A percentile compares a stretch with the other conserved stretches of the same genome.
Evolutionary conservation across 2,888 invertebrate species (phyloP).

Genomic region (Campoletis raptor): DNA sequence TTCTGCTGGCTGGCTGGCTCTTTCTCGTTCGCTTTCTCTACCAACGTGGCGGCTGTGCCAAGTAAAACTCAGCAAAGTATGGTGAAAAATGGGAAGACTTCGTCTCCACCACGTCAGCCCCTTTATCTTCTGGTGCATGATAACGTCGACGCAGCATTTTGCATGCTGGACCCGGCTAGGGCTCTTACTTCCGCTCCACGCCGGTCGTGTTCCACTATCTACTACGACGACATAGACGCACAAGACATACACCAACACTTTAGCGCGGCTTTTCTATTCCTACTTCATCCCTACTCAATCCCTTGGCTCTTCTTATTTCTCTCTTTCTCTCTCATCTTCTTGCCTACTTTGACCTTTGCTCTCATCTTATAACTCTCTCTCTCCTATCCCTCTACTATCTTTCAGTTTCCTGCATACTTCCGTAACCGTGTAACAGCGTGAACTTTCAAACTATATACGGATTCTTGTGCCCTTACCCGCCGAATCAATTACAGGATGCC

Average conservation of each 20-base stretch:
- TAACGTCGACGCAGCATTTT: slow-evolving; percentile 84
- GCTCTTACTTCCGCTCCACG: slow-evolving; percentile 70
- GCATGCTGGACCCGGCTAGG: slow-evolving; percentile 79
- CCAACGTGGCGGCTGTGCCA: slow-evolving; percentile 75
- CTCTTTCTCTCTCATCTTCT: slow-evolving; percentile 37
- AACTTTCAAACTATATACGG: slow-evolving; percentile 60
- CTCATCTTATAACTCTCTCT: slow-evolving; percentile 50
- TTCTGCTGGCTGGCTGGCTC: slow-evolving; percentile 61
- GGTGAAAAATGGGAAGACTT: slow-evolving; percentile 81
- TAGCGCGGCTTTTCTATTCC: slow-evolving; percentile 30
- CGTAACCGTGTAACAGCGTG: slow-evolving; percentile 44
- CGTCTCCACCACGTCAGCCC: slow-evolving; percentile 82
- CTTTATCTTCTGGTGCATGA: slow-evolving; percentile 81
- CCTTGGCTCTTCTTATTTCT: slow-evolving; percentile 40
- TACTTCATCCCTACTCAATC: slow-evolving; percentile 21
- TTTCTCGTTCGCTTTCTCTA: slow-evolving; percentile 28
- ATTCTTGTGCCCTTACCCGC: slow-evolving; percentile 43
- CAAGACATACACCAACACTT: slow-evolving; percentile 17
- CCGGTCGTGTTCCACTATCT: slow-evolving; percentile 50
- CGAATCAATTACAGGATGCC: slow-evolving; percentile 75
- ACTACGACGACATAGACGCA: neutral
- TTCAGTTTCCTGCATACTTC: slow-evolving; percentile 55
- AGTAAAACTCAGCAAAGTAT: slow-evolving; percentile 82
- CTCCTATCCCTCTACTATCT: slow-evolving; percentile 40
- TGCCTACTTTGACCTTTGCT: slow-evolving; percentile 54